These are phyloP conservation scores for Lutraria rhynchaena DNA, from an alignment of 1,140 invertebrate genomes.

Conservation along the genomic window DNA sequence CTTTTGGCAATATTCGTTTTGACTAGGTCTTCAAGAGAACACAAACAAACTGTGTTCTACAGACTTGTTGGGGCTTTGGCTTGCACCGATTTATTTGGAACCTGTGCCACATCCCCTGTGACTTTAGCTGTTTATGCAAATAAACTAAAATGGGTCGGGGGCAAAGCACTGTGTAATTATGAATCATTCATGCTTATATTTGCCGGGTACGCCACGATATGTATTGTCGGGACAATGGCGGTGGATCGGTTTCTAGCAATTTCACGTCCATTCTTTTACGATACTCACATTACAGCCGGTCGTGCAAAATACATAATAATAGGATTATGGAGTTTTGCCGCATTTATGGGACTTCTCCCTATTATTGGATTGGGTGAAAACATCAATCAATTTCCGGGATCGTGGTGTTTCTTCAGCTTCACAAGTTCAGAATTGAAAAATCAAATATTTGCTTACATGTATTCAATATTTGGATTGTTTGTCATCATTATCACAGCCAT, in stretches of 20 bases:
- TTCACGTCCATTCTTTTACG: slow-evolving; percentile 80
- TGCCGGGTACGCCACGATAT: slow-evolving; percentile 79
- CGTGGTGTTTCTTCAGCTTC: slow-evolving; percentile 83
- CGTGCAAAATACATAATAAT: slow-evolving; percentile 69
- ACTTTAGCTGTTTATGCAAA: slow-evolving; percentile 74
- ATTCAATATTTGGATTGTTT: slow-evolving; percentile 72
- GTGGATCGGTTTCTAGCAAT: slow-evolving; percentile 81
- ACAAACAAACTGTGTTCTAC: slow-evolving; percentile 71
- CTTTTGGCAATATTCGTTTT: slow-evolving; percentile 68
- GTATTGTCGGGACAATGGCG: slow-evolving; percentile 81
- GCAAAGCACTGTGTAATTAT: slow-evolving; percentile 76
- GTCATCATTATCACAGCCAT: slow-evolving; percentile 75
- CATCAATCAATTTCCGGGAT: slow-evolving; percentile 78
- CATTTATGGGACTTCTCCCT: slow-evolving; percentile 77
- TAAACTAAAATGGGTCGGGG: slow-evolving; percentile 71
- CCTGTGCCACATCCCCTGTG: slow-evolving; percentile 71
- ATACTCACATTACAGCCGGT: slow-evolving; percentile 72
- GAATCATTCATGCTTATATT: slow-evolving; percentile 81
- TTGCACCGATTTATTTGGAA: slow-evolving; percentile 74
- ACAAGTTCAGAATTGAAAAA: slow-evolving; percentile 50
- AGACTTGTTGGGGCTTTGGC: slow-evolving; percentile 72
- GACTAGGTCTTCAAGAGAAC: slow-evolving; percentile 64
- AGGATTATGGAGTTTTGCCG: slow-evolving; percentile 72
- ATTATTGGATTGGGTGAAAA: slow-evolving; percentile 79
- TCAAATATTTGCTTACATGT: slow-evolving; percentile 72